Base-by-base conservation (phyloP, 2,113 vertebrate species). In the Equus quagga region DNA sequence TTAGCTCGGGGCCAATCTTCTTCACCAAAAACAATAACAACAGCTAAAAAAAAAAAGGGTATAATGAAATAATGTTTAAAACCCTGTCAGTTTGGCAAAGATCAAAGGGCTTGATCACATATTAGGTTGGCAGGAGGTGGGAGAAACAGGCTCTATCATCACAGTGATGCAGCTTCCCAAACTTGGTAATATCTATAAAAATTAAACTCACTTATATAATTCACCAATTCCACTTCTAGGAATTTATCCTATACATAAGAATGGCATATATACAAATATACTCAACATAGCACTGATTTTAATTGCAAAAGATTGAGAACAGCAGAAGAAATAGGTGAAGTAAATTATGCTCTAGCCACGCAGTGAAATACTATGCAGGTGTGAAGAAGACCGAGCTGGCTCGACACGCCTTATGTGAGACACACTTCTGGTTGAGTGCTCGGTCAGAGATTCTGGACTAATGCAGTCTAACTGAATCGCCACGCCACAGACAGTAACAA, bases 281-380 rank as follows among this genome's bases (percentile, higher is more conserved):
- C 1, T 46, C 79, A 73, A 23, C 1, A 19, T 19, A 12, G 93
- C 31, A 17, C 36, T n/a, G 49, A 31, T 24, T 36, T 36, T 58
- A n/a, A 46, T 23, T 36, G 69, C 36, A 12, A 8, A 58, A 23
- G 49, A 46, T 5, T 3, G 49, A 13, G 14, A 21, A 12, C 4
- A 3, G 41, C 58, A 1, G 3, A 33, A 36, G 31, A 5, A 13
- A 18, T 23, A 18, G 60, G 31, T 41, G 12, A n/a, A 12, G 18
- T 7, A n/a, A 8, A 24, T 7, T 24, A 15, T 11, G 28, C 4
- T 17, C 21, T 1, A 24, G 56, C 10, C 33, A 3, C 3, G 41
- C 5, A 8, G 6, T 14, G 26, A 72, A 24, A 64, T 2, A 3
- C n/a, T 0, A 0, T 5, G 23, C 26, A 5, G 36, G 5, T 0